These are phyloP conservation scores for Ichneumon xanthorius DNA, from an alignment of 2,888 invertebrate genomes.

Conservation along the genomic window DNA sequence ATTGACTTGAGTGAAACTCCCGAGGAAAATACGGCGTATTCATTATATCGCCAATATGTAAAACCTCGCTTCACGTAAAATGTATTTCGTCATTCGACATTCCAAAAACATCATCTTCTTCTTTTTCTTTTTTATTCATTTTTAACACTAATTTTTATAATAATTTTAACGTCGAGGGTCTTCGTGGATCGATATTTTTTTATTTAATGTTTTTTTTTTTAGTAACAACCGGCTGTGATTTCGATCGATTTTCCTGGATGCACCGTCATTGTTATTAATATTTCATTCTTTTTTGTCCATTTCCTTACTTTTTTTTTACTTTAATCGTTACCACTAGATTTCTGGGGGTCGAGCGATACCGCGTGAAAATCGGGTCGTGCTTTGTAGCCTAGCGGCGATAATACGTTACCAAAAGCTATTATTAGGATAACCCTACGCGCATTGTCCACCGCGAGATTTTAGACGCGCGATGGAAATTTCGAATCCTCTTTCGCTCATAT, in stretches of 20 bases:
- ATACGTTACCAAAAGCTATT: conserved; percentile 82
- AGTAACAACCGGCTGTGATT: conserved; percentile 28
- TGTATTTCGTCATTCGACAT: conserved; percentile 51
- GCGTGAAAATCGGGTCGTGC: conserved; percentile 61
- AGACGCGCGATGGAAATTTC: conserved; percentile 59
- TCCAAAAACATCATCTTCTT: conserved; percentile 42
- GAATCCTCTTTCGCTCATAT: conserved; percentile 43
- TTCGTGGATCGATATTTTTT: conserved; percentile 58
- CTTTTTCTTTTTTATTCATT: conserved; percentile 21
- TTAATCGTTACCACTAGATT: conserved; percentile 39
- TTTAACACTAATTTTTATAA: conserved; percentile 48
- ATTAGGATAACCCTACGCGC: conserved; percentile 77
- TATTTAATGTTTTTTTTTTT: conserved; percentile 2
- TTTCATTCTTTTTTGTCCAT: conserved; percentile 35
- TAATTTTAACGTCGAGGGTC: conserved; percentile 61
- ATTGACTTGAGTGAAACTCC: conserved; percentile 66
- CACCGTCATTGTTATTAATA: conserved; percentile 47
- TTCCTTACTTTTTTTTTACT: conserved; percentile 36
- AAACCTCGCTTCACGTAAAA: conserved; percentile 57
- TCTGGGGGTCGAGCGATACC: conserved; percentile 58
- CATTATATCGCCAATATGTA: conserved; percentile 12
- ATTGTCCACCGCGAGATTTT: conserved; percentile 71
- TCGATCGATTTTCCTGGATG: conserved; percentile 63
- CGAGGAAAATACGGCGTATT: conserved; percentile 45
- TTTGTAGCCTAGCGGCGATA: conserved; percentile 80